Conservation (phyloP, 2,113 vertebrate genomes). For the Clarias magur region DNA sequence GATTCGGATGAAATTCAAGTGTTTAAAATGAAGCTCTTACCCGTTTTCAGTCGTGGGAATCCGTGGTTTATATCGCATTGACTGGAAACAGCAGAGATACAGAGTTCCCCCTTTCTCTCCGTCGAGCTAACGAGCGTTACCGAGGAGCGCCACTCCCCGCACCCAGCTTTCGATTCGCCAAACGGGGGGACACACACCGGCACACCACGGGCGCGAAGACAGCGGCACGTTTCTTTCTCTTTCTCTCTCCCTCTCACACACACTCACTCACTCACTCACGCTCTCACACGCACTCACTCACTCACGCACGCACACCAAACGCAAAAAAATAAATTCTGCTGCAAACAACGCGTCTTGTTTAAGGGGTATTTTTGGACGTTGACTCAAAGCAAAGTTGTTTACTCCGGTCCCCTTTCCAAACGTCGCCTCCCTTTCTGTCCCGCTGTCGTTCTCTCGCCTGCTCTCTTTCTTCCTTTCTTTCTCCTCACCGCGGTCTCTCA, state of each 20-base stretch:
- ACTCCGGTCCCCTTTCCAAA: constrained; percentile 58
- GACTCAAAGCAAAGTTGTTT: constrained; percentile 20
- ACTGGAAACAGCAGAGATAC: constrained; percentile 68
- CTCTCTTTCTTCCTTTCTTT: constrained; percentile 66
- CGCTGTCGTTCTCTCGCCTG: constrained; percentile 47
- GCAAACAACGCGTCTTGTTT: not conserved
- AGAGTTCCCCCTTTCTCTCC: constrained; percentile 60
- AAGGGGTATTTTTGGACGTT: not conserved
- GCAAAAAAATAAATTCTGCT: constrained; percentile 5
- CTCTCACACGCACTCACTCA: not conserved
- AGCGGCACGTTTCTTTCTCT: constrained; percentile 50
- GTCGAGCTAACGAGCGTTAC: constrained; percentile 69
- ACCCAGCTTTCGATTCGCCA: constrained; percentile 74
- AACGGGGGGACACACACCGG: constrained; percentile 67
- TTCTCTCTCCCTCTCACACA: not conserved
- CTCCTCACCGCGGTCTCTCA: constrained; percentile 70
- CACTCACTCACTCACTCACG: not conserved
- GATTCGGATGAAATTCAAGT: not conserved
- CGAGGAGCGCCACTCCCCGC: constrained; percentile 78
- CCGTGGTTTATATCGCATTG: constrained; percentile 76
- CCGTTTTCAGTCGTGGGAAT: constrained; percentile 72
- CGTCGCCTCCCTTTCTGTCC: constrained; percentile 65
- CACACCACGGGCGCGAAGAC: constrained; percentile 65
- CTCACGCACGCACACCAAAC: not conserved
- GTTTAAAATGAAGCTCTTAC: constrained; percentile 60